A percentile compares a stretch with the other conserved stretches of the same genome.
Evolutionary conservation across 2,113 vertebrate genomes (phyloP).

Genomic region (Pluvianellus socialis): DNA sequence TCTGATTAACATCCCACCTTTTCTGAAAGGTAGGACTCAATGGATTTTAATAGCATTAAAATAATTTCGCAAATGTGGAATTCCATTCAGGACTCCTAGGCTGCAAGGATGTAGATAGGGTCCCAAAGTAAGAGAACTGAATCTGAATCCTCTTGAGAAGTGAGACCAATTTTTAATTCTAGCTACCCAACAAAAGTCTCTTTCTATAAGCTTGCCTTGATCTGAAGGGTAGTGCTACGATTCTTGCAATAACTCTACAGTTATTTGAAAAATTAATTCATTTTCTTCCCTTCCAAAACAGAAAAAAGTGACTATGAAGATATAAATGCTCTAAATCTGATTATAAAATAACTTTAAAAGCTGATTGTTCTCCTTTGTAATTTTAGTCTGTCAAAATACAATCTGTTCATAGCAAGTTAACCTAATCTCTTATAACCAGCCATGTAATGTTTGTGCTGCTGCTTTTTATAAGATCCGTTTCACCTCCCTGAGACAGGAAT

Average conservation of each 20-base stretch:
- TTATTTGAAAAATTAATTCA: neutral
- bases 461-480: neutral
- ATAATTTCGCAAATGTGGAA: neutral
- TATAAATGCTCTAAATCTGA: neutral
- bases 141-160: neutral
- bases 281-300: neutral
- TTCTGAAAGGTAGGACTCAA: neutral
- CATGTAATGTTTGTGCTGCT: neutral
- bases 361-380: neutral
- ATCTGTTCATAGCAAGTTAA: neutral
- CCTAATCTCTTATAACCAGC: neutral
- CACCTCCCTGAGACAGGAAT: neutral
- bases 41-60: neutral
- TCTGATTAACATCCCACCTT: neutral
- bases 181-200: neutral
- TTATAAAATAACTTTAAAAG: neutral
- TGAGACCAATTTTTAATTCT: neutral
- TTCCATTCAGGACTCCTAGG: neutral
- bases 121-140: neutral
- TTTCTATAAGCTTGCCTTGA: neutral
- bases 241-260: neutral
- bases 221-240: neutral
- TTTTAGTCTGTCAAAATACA: neutral
- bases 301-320: neutral
- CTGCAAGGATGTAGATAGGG: neutral